phyloP scores from a whole-genome alignment of 2,113 vertebrate genomes.

The Microcebus jonahi region DNA sequence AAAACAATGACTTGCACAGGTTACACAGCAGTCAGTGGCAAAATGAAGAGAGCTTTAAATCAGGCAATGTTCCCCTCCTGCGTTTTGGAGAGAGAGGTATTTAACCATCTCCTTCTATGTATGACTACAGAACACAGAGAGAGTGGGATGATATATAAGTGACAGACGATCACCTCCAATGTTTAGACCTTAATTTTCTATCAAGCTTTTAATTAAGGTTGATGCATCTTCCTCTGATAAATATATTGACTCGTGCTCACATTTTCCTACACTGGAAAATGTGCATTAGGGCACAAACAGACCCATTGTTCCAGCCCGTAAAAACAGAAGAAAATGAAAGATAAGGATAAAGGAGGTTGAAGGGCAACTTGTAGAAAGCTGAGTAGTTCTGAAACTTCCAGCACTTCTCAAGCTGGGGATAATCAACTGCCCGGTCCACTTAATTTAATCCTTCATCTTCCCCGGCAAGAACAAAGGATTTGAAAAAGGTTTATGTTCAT shows the following conservation, averaged over 20 bases:
- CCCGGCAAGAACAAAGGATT: neutral
- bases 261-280: neutral
- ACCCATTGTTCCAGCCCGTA: neutral
- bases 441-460: conserved; percentile 32
- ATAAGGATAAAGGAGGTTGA: neutral
- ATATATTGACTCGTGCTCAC: neutral
- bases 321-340: neutral
- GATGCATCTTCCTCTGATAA: neutral
- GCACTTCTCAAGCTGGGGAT: neutral
- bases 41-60: neutral
- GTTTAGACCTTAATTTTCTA: conserved; percentile 11
- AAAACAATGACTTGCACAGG: neutral
- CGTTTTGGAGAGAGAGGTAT: neutral
- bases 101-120: neutral
- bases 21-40: neutral
- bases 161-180: neutral
- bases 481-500: neutral
- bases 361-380: neutral
- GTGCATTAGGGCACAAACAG: neutral
- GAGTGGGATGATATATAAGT: neutral
- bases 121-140: neutral
- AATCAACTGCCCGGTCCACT: neutral
- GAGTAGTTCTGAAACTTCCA: neutral
- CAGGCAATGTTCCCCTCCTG: neutral
- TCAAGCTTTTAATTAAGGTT: neutral